These are phyloP conservation scores for Brachionus rotundiformis DNA, from an alignment of 1,140 invertebrate species.

Conservation along the genomic window DNA sequence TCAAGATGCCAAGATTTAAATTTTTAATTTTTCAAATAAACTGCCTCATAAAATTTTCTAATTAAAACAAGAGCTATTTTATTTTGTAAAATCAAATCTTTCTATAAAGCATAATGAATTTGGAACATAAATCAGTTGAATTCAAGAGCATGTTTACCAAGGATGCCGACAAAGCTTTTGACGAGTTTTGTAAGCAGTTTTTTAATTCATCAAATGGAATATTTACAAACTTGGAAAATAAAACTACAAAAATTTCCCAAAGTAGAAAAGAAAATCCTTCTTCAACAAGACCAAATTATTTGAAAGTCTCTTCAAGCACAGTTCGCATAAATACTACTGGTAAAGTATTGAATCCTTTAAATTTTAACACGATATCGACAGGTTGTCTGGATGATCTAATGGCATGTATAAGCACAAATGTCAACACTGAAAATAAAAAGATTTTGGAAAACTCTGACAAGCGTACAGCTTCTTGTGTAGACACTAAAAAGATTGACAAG, in stretches of 20 bases:
- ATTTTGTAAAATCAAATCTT: background rate
- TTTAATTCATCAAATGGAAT: slow-evolving; percentile 10
- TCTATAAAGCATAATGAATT: background rate
- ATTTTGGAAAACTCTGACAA: background rate
- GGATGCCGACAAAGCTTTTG: slow-evolving; percentile 14
- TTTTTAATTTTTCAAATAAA: background rate
- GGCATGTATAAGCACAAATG: background rate
- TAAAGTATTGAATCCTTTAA: background rate
- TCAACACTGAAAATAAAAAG: background rate
- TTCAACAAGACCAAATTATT: background rate
- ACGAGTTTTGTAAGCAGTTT: slow-evolving; percentile 28
- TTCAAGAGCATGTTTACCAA: background rate
- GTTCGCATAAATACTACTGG: background rate
- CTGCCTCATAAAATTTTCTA: background rate
- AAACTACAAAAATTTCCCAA: background rate
- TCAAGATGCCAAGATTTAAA: background rate
- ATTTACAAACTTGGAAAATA: background rate
- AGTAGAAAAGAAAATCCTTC: background rate
- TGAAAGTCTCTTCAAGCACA: background rate
- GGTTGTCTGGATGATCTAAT: background rate
- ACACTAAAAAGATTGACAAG: background rate
- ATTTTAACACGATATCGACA: background rate
- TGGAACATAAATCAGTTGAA: background rate
- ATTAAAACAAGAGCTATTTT: background rate
- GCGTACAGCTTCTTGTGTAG: background rate